Evolutionary conservation across 2,113 vertebrate genomes (phyloP).

Genomic region (Lycocorax pyrrhopterus): DNA sequence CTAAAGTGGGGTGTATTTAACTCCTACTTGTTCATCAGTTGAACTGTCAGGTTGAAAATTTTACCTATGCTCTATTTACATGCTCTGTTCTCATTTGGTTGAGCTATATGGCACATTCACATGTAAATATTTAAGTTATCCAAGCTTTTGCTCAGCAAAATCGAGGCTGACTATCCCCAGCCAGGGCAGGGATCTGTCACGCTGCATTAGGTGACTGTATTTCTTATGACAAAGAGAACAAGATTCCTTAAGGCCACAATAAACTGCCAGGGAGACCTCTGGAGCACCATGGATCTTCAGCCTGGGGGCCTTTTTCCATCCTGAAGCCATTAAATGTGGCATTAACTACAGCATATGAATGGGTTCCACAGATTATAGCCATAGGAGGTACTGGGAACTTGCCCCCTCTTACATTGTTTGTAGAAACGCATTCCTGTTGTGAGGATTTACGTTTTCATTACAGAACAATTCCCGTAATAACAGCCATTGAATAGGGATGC

Average conservation of each 20-base stretch:
- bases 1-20: background rate
- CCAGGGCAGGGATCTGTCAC: background rate
- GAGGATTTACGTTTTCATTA: constrained; percentile 54
- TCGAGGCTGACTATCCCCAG: background rate
- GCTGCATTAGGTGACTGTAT: background rate
- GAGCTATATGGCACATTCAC: background rate
- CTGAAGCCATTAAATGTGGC: constrained; percentile 23
- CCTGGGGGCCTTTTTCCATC: background rate
- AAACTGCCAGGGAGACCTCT: constrained; percentile 30
- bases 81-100: background rate
- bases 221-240: constrained; percentile 16
- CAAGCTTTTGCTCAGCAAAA: background rate
- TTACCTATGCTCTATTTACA: background rate
- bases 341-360: constrained; percentile 40
- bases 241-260: constrained; percentile 9
- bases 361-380: constrained; percentile 15
- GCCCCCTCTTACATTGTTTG: background rate
- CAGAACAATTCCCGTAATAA: constrained; percentile 45
- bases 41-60: background rate
- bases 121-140: background rate
- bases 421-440: constrained; percentile 15
- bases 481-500: constrained; percentile 20
- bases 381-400: background rate
- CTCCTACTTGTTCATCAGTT: background rate
- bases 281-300: constrained; percentile 27